Conservation (phyloP, 2,113 vertebrate species). For the Mastomys natalensis region DNA sequence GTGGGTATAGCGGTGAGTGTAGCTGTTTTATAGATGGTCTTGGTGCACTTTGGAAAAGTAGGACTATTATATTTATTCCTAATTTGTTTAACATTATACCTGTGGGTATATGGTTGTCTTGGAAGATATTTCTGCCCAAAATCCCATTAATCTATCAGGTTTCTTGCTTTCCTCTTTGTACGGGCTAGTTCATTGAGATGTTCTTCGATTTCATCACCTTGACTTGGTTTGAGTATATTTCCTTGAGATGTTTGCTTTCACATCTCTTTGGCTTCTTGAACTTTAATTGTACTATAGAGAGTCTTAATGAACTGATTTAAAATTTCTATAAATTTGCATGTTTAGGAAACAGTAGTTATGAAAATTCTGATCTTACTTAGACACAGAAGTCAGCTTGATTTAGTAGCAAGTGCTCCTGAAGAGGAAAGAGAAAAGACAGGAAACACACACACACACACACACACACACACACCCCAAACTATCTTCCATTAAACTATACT, state of each 20-base stretch:
- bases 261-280: neutral
- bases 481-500: neutral
- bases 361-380: neutral
- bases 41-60: neutral
- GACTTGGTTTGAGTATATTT: conserved; percentile 1
- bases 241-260: neutral
- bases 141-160: neutral
- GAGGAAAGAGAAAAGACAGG: neutral
- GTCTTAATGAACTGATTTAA: neutral
- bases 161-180: neutral
- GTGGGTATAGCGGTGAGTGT: no score
- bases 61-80: neutral
- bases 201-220: conserved; percentile 9
- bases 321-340: neutral
- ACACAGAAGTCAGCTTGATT: neutral
- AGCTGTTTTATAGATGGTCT: neutral
- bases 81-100: conserved; percentile 1
- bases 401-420: neutral
- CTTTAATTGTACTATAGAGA: neutral
- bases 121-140: neutral
- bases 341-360: neutral
- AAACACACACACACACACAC: neutral
- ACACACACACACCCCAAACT: neutral
- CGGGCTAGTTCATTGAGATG: neutral
- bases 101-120: neutral